These are phyloP conservation scores for Desmodus rotundus DNA, from an alignment of 2,113 vertebrate genomes.

Conservation along the genomic window DNA sequence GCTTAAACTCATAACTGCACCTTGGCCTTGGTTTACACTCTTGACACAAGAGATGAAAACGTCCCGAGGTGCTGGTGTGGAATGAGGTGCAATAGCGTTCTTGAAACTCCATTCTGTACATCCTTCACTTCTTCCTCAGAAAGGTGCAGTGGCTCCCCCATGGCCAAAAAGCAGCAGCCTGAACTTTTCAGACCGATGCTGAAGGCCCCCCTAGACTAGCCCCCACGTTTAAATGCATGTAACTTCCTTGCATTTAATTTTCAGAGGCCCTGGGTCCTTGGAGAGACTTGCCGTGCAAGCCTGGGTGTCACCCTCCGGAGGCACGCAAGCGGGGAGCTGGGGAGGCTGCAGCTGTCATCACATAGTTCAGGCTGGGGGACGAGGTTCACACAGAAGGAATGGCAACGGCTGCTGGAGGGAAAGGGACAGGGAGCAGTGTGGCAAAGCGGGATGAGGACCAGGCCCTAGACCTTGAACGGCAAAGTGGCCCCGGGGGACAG, in stretches of 20 bases:
- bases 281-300: not conserved
- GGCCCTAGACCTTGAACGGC: not conserved
- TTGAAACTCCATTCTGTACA: fast-evolving
- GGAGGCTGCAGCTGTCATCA: fast-evolving
- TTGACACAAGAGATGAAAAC: not conserved
- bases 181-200: not conserved
- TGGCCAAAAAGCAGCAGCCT: not conserved
- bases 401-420: not conserved
- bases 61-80: not conserved
- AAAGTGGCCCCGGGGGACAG: fast-evolving
- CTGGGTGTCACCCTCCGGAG: not conserved
- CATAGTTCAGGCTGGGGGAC: fast-evolving
- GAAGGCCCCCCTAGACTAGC: not conserved
- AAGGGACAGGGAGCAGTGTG: fast-evolving
- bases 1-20: not conserved
- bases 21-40: not conserved
- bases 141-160: fast-evolving
- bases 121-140: not conserved
- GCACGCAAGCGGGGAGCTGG: not conserved
- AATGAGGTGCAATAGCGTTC: fast-evolving
- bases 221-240: not conserved
- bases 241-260: not conserved
- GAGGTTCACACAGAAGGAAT: not conserved
- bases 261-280: not conserved
- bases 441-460: not conserved